A percentile compares a stretch with the other conserved stretches of the same genome.
These are phyloP conservation scores for Lophochroa leadbeateri DNA, from an alignment of 2,113 vertebrate genomes.

Conservation along the genomic window DNA sequence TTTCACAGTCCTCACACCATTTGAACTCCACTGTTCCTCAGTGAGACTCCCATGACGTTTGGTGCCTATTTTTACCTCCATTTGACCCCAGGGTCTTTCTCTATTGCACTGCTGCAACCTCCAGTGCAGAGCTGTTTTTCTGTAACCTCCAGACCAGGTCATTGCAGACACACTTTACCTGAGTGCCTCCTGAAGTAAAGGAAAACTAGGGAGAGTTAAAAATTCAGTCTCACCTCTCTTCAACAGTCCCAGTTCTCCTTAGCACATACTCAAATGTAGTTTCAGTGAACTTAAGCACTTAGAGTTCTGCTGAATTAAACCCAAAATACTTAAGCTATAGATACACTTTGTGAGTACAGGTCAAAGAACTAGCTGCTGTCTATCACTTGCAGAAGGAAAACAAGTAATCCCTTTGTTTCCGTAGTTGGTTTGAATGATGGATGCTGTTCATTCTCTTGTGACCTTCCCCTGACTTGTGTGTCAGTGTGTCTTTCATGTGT, in stretches of 20 bases:
- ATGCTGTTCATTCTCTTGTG: conserved; percentile 3
- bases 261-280: not conserved
- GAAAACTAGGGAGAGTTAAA: not conserved
- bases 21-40: not conserved
- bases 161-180: not conserved
- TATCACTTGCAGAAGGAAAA: not conserved
- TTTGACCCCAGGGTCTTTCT: not conserved
- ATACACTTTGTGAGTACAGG: not conserved
- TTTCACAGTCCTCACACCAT: not conserved
- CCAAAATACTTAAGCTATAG: not conserved
- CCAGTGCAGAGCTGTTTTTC: not conserved
- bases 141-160: not conserved
- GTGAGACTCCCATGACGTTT: not conserved
- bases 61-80: not conserved
- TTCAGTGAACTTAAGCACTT: not conserved
- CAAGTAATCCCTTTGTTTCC: conserved; percentile 18
- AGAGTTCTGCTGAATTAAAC: not conserved
- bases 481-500: conserved; percentile 22
- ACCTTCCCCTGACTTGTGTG: not conserved
- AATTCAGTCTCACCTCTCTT: not conserved
- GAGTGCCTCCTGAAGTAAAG: not conserved
- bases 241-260: not conserved
- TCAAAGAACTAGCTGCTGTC: not conserved
- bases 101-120: not conserved
- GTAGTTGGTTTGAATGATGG: conserved; percentile 16